These are phyloP conservation scores for Arbacia lixula DNA, from an alignment of 53 echinoderm and acorn worm genomes.

Conservation along the genomic window DNA sequence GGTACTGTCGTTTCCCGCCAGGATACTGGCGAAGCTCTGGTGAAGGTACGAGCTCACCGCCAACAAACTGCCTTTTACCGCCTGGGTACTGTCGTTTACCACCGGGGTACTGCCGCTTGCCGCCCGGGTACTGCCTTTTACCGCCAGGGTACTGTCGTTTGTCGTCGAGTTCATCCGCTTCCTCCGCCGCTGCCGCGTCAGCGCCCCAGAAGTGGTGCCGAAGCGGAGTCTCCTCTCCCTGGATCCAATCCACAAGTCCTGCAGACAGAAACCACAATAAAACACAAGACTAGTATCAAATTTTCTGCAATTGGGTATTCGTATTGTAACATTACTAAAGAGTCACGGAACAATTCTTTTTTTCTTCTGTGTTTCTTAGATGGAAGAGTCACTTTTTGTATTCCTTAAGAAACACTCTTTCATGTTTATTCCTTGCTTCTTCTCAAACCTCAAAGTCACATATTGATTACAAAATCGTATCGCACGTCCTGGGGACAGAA, in stretches of 20 bases:
- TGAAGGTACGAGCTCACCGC: slow-evolving; percentile 51
- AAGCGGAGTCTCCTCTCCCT: slow-evolving; percentile 32
- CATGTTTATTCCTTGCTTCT: too few relatives aligned
- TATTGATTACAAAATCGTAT: too few relatives aligned
- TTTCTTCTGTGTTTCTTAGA: too few relatives aligned
- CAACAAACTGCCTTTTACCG: slow-evolving; percentile 65
- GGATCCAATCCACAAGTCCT: slow-evolving; percentile 21
- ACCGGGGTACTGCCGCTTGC: slow-evolving; percentile 52
- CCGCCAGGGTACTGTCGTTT: slow-evolving; percentile 73
- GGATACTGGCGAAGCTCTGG: slow-evolving; percentile 53
- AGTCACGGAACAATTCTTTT: too few relatives aligned
- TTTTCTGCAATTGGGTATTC: too few relatives aligned
- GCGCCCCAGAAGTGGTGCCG: slow-evolving; percentile 19
- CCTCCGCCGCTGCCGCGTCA: slow-evolving; percentile 13
- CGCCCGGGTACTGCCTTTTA: slow-evolving; percentile 71
- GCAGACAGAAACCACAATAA: neutral
- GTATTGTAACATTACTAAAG: too few relatives aligned
- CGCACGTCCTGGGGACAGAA: too few relatives aligned
- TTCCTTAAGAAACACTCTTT: too few relatives aligned
- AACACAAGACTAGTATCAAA: too few relatives aligned
- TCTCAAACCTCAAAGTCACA: too few relatives aligned
- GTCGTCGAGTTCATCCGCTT: slow-evolving; percentile 18
- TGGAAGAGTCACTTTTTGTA: too few relatives aligned
- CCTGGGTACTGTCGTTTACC: slow-evolving; percentile 44
- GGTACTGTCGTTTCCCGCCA: slow-evolving; percentile 67